Evolutionary conservation across 2,113 vertebrate species (phyloP), one percentile per base, ranked within the genome.

Genomic region (Nestor notabilis): DNA sequence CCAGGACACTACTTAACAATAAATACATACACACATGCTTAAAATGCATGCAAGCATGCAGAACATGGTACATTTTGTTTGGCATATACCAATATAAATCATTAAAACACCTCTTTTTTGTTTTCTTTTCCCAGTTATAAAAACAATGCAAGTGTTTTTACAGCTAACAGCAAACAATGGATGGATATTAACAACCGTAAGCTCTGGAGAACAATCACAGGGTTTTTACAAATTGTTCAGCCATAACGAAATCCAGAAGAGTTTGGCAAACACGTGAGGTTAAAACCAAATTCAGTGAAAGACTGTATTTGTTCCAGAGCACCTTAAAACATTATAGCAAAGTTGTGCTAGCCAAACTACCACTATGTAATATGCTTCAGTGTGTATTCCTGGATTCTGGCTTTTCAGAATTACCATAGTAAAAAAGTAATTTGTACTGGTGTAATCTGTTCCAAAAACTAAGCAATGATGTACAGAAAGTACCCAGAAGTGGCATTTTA

Each of bases 101-200:
- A 69, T 25, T 53, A 44, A 85, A 69, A 52, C 9, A 50, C 14
- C 17, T 66, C 10, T 49, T 76, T 16, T 13, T 31, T 46, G 61
- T 43, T 28, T 17, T 31, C 10, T 25, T 17, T 35, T 10, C 8
- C 24, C 33, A 53, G 50, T 75, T 72, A 64, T 11, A 69, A 71
- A 93, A 90, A 39, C 33, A 72, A 24, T 35, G 3, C 17, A 72
- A 71, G 39, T 47, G 29, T 77, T 94, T 94, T 92, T 92, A 95
- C 64, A 92, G 49, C 49, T 94, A 94, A 58, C 21, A 83, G 66
- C 41, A 63, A 94, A 83, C 75, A 90, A 81, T 63, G 61, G 50
- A 95, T 72, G 53, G 47, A 85, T 83, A 94, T 60, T 89, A 95
- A 77, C 95, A 95, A 75, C 92, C 90, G 33, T 65, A 58, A 92